Conservation (phyloP, 2,797 vertebrate species). For the Gymnopithys bicolor region DNA sequence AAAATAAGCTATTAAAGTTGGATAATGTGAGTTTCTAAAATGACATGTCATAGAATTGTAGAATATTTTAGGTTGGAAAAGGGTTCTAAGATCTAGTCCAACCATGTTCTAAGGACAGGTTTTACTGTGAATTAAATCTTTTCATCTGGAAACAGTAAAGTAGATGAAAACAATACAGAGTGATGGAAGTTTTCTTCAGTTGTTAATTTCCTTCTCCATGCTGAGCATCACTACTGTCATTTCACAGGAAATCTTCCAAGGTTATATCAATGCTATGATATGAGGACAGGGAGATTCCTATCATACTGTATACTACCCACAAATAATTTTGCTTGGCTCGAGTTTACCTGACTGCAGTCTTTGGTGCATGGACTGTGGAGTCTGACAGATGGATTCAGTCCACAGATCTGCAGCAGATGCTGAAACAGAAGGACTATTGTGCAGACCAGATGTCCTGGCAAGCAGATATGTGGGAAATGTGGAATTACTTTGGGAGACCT, state of each 20-base stretch:
- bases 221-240: background rate
- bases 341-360: background rate
- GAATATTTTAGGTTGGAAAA: background rate
- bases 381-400: background rate
- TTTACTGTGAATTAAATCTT: background rate
- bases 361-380: background rate
- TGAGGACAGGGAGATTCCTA: background rate
- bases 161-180: background rate
- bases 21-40: background rate
- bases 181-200: background rate
- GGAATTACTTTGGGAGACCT: background rate
- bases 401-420: background rate
- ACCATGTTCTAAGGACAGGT: background rate
- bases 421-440: background rate
- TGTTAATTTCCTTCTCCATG: background rate
- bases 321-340: background rate
- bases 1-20: background rate
- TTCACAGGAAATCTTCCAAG: background rate
- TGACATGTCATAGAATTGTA: accelerated
- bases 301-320: background rate
- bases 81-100: background rate
- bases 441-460: background rate
- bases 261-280: background rate
- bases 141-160: background rate
- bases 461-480: background rate